These are phyloP conservation scores for Spea multiplicata DNA, from an alignment of 2,113 vertebrate species.

Conservation along the genomic window DNA sequence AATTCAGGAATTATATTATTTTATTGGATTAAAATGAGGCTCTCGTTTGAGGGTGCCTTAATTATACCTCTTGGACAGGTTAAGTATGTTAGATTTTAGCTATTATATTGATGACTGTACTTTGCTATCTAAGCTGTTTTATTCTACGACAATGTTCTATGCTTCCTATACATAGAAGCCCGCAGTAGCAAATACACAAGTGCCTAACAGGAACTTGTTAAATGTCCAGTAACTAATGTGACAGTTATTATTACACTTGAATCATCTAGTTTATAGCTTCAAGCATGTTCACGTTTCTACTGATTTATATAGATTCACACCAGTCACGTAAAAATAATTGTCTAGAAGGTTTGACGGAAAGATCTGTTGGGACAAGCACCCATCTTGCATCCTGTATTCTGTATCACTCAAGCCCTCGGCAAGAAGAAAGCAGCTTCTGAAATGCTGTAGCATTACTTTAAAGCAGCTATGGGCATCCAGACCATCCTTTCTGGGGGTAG, in stretches of 20 bases:
- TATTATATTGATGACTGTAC: not conserved
- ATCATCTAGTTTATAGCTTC: not conserved
- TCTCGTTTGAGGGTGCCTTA: too few relatives aligned
- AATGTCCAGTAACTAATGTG: constrained; percentile 3
- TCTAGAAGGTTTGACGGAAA: not conserved
- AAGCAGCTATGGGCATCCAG: too few relatives aligned
- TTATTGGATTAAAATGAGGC: too few relatives aligned
- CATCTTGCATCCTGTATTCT: not conserved
- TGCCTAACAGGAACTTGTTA: not conserved
- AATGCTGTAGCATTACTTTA: too few relatives aligned
- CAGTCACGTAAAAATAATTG: not conserved
- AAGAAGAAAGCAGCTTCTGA: too few relatives aligned
- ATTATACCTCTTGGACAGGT: too few relatives aligned
- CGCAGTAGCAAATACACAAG: not conserved
- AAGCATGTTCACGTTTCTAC: not conserved
- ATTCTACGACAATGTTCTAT: too few relatives aligned
- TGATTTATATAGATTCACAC: not conserved
- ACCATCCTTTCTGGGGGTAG: too few relatives aligned
- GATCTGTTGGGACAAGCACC: not conserved
- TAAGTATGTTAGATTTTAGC: not conserved
- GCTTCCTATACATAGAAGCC: not conserved
- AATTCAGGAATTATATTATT: too few relatives aligned
- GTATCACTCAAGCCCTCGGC: too few relatives aligned
- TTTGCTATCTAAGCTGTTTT: not conserved
- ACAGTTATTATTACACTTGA: not conserved